Percentiles rank a stretch among this genome's conserved stretches.
phyloP scores from a whole-genome alignment of 2,113 vertebrate species.

The Centropristis striata region DNA sequence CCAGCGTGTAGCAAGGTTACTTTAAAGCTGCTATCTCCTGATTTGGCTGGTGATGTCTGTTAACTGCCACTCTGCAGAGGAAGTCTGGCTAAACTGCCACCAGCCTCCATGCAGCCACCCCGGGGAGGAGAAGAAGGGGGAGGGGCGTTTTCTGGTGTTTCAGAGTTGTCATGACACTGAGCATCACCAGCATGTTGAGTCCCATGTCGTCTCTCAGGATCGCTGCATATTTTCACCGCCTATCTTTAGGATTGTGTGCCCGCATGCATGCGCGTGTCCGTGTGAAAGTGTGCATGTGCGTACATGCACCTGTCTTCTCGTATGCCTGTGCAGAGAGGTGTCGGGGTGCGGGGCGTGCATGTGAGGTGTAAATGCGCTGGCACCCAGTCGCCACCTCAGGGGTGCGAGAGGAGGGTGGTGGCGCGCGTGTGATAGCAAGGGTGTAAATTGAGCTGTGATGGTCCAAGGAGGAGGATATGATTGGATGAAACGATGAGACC shows the following conservation, averaged over 20 bases:
- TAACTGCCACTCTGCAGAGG: conserved; percentile 74
- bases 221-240: conserved; percentile 79
- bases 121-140: conserved; percentile 4
- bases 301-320: conserved; percentile 35
- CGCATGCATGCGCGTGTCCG: background rate
- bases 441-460: conserved; percentile 85
- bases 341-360: conserved; percentile 40
- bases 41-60: conserved; percentile 67
- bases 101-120: conserved; percentile 50
- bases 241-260: background rate
- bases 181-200: conserved; percentile 68
- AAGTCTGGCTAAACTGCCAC: conserved; percentile 80
- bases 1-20: conserved; percentile 13
- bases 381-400: conserved; percentile 71
- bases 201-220: conserved; percentile 65
- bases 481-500: conserved; percentile 74
- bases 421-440: conserved; percentile 52
- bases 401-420: conserved; percentile 70
- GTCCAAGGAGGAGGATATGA: conserved; percentile 71
- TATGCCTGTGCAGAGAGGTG: conserved; percentile 44
- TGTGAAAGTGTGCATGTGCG: conserved; percentile 1
- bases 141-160: conserved; percentile 33
- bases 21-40: conserved; percentile 54
- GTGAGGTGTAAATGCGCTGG: conserved; percentile 84
- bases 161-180: conserved; percentile 58